Percentiles rank a stretch among this genome's conserved stretches.
Evolutionary conservation across 2,113 vertebrate species (phyloP).

Genomic region (Pagrus major): DNA sequence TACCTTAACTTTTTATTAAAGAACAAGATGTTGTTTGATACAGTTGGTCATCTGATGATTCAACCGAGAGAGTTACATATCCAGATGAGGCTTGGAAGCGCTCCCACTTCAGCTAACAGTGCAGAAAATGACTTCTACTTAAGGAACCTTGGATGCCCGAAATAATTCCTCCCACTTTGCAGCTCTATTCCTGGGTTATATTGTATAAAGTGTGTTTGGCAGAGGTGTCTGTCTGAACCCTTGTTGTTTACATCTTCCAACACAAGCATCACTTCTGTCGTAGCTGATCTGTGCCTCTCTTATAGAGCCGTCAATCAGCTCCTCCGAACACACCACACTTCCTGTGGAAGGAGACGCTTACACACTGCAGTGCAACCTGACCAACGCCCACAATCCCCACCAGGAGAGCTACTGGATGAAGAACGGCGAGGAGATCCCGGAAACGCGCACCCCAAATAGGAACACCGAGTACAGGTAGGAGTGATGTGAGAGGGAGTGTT

Average conservation of each 20-base stretch:
- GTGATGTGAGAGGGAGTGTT: not conserved
- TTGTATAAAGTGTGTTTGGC: constrained; percentile 16
- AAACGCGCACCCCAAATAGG: constrained; percentile 76
- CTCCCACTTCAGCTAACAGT: constrained; percentile 3
- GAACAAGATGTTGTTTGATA: not conserved
- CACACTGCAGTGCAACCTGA: constrained; percentile 95
- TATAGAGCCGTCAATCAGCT: constrained; percentile 92
- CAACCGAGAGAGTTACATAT: constrained; percentile 7
- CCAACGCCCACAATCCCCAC: constrained; percentile 79
- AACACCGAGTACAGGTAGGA: constrained; percentile 90
- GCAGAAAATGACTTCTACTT: constrained; percentile 27
- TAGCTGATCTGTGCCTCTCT: constrained; percentile 67
- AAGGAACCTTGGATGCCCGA: not conserved
- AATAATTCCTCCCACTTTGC: constrained; percentile 46
- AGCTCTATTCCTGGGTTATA: constrained; percentile 11
- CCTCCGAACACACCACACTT: constrained; percentile 88
- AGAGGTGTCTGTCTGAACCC: constrained; percentile 26
- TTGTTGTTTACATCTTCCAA: constrained; percentile 30
- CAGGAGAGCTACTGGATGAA: constrained; percentile 93
- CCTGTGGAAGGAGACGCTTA: constrained; percentile 72
- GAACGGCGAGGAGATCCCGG: constrained; percentile 91
- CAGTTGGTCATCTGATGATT: constrained; percentile 13
- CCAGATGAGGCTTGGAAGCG: not conserved
- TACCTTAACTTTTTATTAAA: not conserved
- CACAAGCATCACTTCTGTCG: constrained; percentile 9